Evolutionary conservation across 2,888 invertebrate genomes (phyloP).

Genomic region (Sepioteuthis lessoniana): DNA sequence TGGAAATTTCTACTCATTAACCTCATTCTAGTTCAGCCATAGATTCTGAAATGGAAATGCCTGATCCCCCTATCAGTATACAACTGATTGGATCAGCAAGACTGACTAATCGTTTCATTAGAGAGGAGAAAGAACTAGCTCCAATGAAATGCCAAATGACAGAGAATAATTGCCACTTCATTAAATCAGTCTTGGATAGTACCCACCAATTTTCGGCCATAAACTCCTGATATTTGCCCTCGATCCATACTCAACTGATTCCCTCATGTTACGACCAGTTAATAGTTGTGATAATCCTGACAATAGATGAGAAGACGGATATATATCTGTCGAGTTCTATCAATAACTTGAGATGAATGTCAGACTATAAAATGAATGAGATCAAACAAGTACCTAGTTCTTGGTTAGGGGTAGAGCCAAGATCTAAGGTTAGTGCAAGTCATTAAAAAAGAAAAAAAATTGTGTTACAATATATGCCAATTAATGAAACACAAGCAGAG

Average conservation of each 20-base stretch:
- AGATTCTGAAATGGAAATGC: not conserved
- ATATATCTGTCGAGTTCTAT: not conserved
- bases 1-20: too few species aligned
- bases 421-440: too few species aligned
- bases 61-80: not conserved
- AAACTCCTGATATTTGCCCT: not conserved
- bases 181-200: not conserved
- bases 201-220: not conserved
- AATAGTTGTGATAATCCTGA: not conserved
- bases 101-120: not conserved
- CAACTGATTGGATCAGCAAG: not conserved
- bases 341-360: too few species aligned
- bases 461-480: too few species aligned
- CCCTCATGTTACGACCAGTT: not conserved
- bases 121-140: not conserved
- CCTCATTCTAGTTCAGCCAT: too few species aligned
- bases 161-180: not conserved
- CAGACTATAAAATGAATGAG: too few species aligned
- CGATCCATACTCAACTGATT: not conserved
- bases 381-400: too few species aligned
- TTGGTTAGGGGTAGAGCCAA: too few species aligned
- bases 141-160: not conserved
- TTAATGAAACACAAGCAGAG: too few species aligned
- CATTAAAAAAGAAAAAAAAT: too few species aligned
- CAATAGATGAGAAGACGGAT: not conserved